phyloP scores from a whole-genome alignment of 2,113 vertebrate species.

The Chaenogobius annularis region DNA sequence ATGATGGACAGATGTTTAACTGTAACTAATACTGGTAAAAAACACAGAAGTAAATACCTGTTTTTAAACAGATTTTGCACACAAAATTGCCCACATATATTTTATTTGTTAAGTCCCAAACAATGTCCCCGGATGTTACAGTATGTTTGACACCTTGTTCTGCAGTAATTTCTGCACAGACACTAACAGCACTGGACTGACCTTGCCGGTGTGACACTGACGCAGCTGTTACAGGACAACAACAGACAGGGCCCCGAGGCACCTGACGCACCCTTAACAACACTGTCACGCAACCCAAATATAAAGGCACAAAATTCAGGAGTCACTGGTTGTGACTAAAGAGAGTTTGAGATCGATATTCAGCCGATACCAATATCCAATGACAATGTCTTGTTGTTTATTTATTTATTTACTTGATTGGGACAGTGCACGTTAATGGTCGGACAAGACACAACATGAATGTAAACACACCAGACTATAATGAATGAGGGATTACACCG shows the following conservation, averaged over 20 bases:
- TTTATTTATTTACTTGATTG: too few relatives aligned
- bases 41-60: background rate
- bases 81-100: background rate
- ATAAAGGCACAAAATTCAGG: slow-evolving; percentile 18
- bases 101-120: background rate
- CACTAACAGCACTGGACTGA: slow-evolving; percentile 13
- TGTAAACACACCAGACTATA: too few relatives aligned
- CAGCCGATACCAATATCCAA: background rate
- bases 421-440: too few relatives aligned
- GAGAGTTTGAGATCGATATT: background rate
- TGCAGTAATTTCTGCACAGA: background rate
- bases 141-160: too few relatives aligned
- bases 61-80: too few relatives aligned
- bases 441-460: too few relatives aligned
- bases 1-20: too few relatives aligned
- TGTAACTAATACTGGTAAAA: background rate
- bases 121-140: background rate
- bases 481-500: too few relatives aligned
- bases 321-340: slow-evolving; percentile 4
- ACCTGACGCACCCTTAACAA: background rate
- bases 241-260: slow-evolving; percentile 4
- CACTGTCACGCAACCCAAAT: slow-evolving; percentile 25
- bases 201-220: slow-evolving; percentile 9
- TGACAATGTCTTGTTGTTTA: background rate
- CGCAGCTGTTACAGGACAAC: slow-evolving; percentile 33